Evolutionary conservation across 2,888 invertebrate genomes (phyloP), one percentile per base, ranked within the genome.

Genomic region (Lagria hirta): DNA sequence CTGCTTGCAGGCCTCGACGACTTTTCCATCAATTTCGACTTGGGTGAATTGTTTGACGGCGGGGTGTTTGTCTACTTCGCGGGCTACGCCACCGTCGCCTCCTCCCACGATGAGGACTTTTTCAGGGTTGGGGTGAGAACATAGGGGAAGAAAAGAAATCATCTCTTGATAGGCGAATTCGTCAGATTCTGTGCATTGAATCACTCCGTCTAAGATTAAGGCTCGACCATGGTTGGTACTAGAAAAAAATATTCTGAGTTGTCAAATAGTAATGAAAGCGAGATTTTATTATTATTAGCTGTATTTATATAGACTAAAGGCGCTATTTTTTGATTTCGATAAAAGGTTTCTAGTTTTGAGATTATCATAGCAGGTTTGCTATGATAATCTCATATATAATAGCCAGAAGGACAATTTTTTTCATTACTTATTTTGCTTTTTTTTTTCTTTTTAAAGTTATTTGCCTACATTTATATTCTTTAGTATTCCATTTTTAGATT

Each of bases 111-210:
- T 93, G 17, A 98, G 75, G 2, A 94, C 97, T 57, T 85, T 88
- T 65, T 88, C 83, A 0, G 99, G 99, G 61, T 86, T 83, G 3
- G 88, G 84, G 72, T 99, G 99, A 54, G 85, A 84, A 66, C 90
- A 92, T 1, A 99, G 73, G 0, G 99, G 95, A 27, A 99, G 71
- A 68, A 95, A 94, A 0, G 95, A 82, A 58, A 99, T 91, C 96
- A 97, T 97, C 75, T 99, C 99, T 73, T 98, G 98, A 71, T 99
- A 99, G 0, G 96, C 83, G 72, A 91, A 96, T 71, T 99, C 99
- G 75, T 99, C 99, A 57, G 82, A 81, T 68, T 97, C 88, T 1
- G 97, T 92, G 63, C 95, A 96, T 68, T 99, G 99, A 56, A 99
- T 95, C 14, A 97, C 90, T 13, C 95, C 96, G 73, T 99, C 98